Percentiles rank a stretch among this genome's conserved stretches.
These are phyloP conservation scores for Riparia riparia DNA, from an alignment of 2,113 vertebrate species.

Conservation along the genomic window DNA sequence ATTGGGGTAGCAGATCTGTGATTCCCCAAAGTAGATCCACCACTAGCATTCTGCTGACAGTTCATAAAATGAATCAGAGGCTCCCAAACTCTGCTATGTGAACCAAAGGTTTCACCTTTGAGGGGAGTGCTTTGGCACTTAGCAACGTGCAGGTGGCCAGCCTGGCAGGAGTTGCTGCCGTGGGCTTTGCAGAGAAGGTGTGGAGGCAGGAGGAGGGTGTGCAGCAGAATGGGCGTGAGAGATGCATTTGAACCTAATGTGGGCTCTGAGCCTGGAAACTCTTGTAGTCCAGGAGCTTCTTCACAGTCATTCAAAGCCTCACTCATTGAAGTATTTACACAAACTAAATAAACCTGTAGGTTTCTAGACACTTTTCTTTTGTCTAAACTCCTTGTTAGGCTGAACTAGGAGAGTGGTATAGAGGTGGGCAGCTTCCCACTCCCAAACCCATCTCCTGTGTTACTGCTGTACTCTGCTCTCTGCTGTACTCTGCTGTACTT, in stretches of 20 bases:
- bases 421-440: not conserved
- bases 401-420: not conserved
- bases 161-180: not conserved
- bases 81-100: not conserved
- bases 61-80: not conserved
- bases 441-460: not conserved
- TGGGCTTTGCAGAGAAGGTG: not conserved
- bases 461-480: too few relatives aligned
- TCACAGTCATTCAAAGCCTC: not conserved
- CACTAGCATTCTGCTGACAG: not conserved
- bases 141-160: not conserved
- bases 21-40: not conserved
- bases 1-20: not conserved
- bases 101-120: not conserved
- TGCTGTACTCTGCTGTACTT: not conserved
- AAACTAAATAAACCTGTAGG: not conserved
- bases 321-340: not conserved
- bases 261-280: not conserved
- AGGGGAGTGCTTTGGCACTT: not conserved
- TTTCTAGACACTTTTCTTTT: not conserved
- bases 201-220: not conserved
- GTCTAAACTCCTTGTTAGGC: not conserved
- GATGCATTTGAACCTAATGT: accelerated
- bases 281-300: not conserved
- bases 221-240: not conserved